Evolutionary conservation across 1,140 invertebrate species (phyloP), one percentile per base, ranked within the genome.

Genomic region (Trachymyrmex cornetzi): DNA sequence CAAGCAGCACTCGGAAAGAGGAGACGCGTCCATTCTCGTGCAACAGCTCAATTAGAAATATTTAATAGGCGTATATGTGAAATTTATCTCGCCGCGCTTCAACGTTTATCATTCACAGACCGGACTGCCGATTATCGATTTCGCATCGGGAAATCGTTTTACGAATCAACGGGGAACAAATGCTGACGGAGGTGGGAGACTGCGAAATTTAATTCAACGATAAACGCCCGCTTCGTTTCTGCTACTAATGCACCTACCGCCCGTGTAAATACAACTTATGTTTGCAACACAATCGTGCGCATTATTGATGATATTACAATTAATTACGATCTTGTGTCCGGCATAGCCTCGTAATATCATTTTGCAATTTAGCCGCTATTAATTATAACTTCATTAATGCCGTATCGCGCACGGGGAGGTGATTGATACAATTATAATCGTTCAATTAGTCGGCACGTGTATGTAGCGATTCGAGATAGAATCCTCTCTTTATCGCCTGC

Each of bases 371-470:
- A 75, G 80, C 80, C 69, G 69, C 57, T 84, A 84, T 84, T 84
- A 84, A 84, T 84, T 84, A 84, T 84, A 84, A 84, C 80, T 84
- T 84, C 80, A 84, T 84, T 84, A 84, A 84, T 84, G 80, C 80
- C 55, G 57, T 74, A 74, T 84, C 69, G 80, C 55, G 80, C 66
- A 24, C 66, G 34, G 67, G 53, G 27, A 48, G 67, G 55, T 84
- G 80, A 84, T 75, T 84, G 80, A 84, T 84, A 84, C 80, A 84
- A 84, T 84, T 74, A 75, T 84, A 84, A 84, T 84, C 69, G 80
- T 84, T 50, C 69, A 84, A 84, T 84, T 84, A 84, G 55, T 74
- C 27, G 55, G n/a, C 14, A 38, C 19, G 53, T 24, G 48, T 50
- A 64, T 24, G 30, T 27, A 38, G 55, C 14, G 53, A 30, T 9